Evolutionary conservation across 2,113 vertebrate genomes (phyloP).

Genomic region (Odobenus rosmarus): DNA sequence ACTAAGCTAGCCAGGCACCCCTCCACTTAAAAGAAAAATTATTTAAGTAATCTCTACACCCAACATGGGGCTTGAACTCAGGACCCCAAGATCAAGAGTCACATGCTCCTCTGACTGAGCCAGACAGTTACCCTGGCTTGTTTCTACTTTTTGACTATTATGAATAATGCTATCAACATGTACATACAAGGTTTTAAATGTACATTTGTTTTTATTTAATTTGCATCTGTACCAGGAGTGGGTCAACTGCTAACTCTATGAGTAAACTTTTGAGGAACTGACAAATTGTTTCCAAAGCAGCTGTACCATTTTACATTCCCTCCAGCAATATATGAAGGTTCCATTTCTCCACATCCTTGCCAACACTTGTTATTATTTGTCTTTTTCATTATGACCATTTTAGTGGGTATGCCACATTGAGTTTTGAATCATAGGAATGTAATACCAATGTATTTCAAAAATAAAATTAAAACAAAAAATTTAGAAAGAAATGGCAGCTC

Average conservation of each 20-base stretch:
- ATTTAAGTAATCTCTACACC: not conserved
- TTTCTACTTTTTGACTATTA: not conserved
- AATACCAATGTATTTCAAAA: conserved; percentile 1
- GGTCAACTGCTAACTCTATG: not conserved
- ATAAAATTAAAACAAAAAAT: not conserved
- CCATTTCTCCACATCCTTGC: not conserved
- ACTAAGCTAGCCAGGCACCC: not conserved
- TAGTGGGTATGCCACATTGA: not conserved
- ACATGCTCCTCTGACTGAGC: not conserved
- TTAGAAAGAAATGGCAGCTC: not conserved
- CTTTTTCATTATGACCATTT: not conserved
- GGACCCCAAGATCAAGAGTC: not conserved
- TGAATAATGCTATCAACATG: conserved; percentile 2
- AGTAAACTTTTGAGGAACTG: conserved; percentile 20
- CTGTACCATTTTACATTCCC: not conserved
- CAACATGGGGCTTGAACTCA: not conserved
- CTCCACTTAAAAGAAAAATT: not conserved
- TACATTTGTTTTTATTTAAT: conserved; percentile 41
- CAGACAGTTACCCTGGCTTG: not conserved
- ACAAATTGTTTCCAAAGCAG: not conserved
- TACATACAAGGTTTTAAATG: not conserved
- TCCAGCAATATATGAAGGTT: not conserved
- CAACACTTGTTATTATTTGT: not conserved
- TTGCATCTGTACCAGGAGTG: not conserved
- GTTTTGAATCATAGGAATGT: not conserved